These are phyloP conservation scores for Bradypodion ventrale DNA, from an alignment of 2,797 vertebrate species.

Conservation along the genomic window DNA sequence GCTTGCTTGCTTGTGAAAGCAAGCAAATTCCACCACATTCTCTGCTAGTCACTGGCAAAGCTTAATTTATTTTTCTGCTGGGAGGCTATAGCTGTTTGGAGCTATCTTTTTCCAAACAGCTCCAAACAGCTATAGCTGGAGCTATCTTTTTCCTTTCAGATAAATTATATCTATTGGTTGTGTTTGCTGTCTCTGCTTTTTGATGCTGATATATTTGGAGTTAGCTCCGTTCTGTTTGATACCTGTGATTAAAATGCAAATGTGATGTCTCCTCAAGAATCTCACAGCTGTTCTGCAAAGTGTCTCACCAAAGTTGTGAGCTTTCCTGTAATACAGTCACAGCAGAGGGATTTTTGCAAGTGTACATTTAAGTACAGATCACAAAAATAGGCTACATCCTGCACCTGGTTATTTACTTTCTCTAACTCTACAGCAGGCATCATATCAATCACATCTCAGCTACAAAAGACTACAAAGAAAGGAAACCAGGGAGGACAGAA, in stretches of 20 bases:
- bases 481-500: too few relatives aligned
- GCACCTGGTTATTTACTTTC: conserved; percentile 12
- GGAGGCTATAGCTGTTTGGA: conserved; percentile 1
- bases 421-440: neutral
- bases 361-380: neutral
- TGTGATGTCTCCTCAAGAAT: neutral
- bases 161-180: conserved; percentile 2
- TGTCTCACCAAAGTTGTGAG: neutral
- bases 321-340: neutral
- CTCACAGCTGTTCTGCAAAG: neutral
- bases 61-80: neutral
- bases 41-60: neutral
- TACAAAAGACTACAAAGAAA: neutral
- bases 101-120: neutral
- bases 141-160: neutral
- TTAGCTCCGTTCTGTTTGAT: neutral
- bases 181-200: neutral
- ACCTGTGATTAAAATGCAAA: conserved; percentile 11
- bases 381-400: neutral
- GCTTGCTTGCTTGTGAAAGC: too few relatives aligned
- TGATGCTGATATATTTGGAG: neutral
- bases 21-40: neutral
- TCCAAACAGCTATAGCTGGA: neutral
- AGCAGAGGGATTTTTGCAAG: conserved; percentile 2
- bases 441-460: neutral